These are phyloP conservation scores for Drosophila pseudoobscura DNA, from an alignment of 1,140 invertebrate genomes.

Conservation along the genomic window DNA sequence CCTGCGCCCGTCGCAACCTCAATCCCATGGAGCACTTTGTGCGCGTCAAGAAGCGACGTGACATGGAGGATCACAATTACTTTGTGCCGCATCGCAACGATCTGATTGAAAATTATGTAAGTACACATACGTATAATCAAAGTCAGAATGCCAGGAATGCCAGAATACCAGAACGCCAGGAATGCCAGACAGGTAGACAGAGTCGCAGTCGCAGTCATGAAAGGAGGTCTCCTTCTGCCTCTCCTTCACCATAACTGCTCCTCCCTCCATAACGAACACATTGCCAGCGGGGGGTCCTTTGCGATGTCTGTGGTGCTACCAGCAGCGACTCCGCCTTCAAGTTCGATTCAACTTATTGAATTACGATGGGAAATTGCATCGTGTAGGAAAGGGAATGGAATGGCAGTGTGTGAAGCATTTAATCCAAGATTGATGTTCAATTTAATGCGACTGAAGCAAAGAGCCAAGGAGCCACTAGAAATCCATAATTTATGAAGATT, in stretches of 20 bases:
- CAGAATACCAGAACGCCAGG: neutral
- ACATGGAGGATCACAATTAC: conserved; percentile 97
- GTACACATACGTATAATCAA: conserved; percentile 73
- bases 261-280: neutral
- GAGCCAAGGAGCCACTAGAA: no score
- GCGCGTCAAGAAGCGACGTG: conserved; percentile 95
- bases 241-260: no score
- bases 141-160: conserved; percentile 12
- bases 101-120: conserved; percentile 97
- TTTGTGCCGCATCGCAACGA: conserved; percentile 96
- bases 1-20: conserved; percentile 94
- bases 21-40: conserved; percentile 98
- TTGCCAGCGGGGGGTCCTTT: neutral
- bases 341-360: conserved; percentile 46
- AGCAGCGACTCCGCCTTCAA: neutral
- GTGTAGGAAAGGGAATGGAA: conserved; percentile 31
- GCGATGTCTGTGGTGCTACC: no score
- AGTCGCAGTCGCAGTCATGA: no score
- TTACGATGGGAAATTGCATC: conserved; percentile 39
- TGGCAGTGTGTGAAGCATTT: conserved; percentile 11
- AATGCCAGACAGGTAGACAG: no score
- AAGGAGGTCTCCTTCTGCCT: no score
- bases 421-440: neutral
- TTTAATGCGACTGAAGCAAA: neutral
- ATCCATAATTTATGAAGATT: no score